These are phyloP conservation scores for Zophobas morio DNA, from an alignment of 1,140 invertebrate species.

Conservation along the genomic window DNA sequence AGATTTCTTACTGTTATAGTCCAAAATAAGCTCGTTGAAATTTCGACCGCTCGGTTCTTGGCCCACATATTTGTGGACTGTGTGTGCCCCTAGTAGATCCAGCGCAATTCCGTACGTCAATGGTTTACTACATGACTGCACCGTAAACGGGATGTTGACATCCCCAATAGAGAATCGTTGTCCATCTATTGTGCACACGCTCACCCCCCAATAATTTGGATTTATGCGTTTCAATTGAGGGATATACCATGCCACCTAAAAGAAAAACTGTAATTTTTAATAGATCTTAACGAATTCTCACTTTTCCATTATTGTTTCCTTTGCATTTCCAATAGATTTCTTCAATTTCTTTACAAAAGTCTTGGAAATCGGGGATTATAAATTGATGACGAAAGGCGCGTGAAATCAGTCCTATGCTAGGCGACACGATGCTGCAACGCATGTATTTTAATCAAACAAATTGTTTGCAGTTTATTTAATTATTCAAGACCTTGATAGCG, in stretches of 20 bases:
- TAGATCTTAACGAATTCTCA: conserved; percentile 62
- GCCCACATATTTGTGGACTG: conserved; percentile 95
- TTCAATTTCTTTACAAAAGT: conserved; percentile 92
- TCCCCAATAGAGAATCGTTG: conserved; percentile 96
- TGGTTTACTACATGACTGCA: conserved; percentile 97
- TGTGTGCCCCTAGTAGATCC: conserved; percentile 90
- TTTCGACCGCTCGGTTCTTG: conserved; percentile 96
- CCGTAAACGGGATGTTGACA: conserved; percentile 90
- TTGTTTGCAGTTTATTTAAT: conserved; percentile 34
- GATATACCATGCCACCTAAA: conserved; percentile 89
- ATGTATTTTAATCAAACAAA: conserved; percentile 19
- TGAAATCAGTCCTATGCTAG: conserved; percentile 93
- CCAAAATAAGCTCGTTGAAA: conserved; percentile 96
- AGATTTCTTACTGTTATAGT: conserved; percentile 85
- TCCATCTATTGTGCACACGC: conserved; percentile 94
- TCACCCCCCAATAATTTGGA: conserved; percentile 92
- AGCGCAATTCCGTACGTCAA: conserved; percentile 96
- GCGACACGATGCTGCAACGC: conserved; percentile 81
- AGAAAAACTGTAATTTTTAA: conserved; percentile 49
- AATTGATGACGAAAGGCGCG: conserved; percentile 94
- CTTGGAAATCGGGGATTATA: conserved; percentile 94
- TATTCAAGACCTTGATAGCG: not conserved
- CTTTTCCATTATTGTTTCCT: conserved; percentile 87
- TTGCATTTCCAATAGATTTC: conserved; percentile 95
- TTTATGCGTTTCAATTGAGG: conserved; percentile 92